Conservation (phyloP, 2,113 vertebrate genomes). For the Chlamydotis undulata region DNA sequence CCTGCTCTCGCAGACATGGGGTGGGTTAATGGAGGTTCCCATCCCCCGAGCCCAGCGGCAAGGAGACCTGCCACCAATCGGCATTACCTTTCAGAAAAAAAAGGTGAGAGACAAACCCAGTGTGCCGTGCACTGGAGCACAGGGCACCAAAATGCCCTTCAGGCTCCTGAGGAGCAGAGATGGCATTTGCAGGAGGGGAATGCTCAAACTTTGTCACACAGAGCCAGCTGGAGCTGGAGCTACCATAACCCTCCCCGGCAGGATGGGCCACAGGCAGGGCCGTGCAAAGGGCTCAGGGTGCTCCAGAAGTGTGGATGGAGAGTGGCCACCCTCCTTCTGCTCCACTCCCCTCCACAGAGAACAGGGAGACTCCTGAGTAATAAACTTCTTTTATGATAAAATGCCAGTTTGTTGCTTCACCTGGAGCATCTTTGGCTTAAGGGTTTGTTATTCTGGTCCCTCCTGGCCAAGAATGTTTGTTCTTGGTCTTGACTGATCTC, state of each 20-base stretch:
- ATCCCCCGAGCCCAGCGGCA: fast-evolving
- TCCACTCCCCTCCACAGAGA: background rate
- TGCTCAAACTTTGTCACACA: background rate
- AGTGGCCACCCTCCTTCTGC: background rate
- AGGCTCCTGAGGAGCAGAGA: background rate
- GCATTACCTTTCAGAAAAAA: background rate
- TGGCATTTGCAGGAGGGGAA: background rate
- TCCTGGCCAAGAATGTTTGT: background rate
- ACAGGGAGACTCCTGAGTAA: background rate
- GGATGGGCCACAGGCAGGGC: background rate
- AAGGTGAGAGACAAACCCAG: background rate
- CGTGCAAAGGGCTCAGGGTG: background rate
- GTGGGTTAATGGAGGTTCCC: background rate
- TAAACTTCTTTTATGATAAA: background rate
- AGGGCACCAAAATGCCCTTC: background rate
- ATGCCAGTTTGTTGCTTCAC: background rate
- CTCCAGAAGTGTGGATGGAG: background rate
- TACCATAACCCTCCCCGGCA: background rate
- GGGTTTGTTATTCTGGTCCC: background rate
- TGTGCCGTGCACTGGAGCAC: background rate
- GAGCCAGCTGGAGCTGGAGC: background rate
- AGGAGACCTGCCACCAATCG: background rate
- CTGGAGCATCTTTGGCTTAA: background rate
- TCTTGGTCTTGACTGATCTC: background rate
- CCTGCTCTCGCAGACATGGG: background rate